Conservation (phyloP, 2,113 vertebrate genomes). For the Tychaedon coryphoeus region DNA sequence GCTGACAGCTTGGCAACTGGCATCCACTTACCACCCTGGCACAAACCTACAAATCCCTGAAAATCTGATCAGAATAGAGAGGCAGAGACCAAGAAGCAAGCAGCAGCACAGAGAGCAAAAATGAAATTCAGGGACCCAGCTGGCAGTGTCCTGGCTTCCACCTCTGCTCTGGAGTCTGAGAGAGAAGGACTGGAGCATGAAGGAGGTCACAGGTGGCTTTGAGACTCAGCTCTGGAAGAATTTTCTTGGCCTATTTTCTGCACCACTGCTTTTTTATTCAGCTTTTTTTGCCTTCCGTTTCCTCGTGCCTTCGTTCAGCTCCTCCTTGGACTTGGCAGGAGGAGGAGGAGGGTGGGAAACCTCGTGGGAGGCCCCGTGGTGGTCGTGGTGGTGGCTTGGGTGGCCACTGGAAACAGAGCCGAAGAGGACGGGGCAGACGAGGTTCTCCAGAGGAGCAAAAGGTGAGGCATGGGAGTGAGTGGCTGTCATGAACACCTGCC, state of each 20-base stretch:
- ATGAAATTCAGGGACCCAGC: background rate
- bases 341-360: background rate
- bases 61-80: background rate
- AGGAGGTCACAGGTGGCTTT: conserved; percentile 11
- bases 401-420: conserved; percentile 73
- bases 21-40: background rate
- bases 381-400: conserved; percentile 52
- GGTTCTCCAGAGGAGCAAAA: conserved; percentile 85
- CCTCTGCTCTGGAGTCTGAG: conserved; percentile 18
- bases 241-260: background rate
- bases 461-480: conserved; percentile 94
- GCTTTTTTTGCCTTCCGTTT: conserved; percentile 96
- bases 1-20: background rate
- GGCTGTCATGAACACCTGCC: conserved; percentile 90
- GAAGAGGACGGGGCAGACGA: conserved; percentile 87
- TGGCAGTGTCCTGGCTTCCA: conserved; percentile 24
- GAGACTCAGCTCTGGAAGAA: conserved; percentile 17
- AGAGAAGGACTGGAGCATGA: background rate
- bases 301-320: conserved; percentile 89
- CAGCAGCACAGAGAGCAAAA: background rate
- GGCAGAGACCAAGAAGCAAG: background rate
- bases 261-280: conserved; percentile 68
- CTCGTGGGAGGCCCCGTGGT: conserved; percentile 63
- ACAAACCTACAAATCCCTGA: conserved; percentile 12
- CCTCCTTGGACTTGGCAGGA: conserved; percentile 88